Evolutionary conservation across 2,113 vertebrate genomes (phyloP), one percentile per base, ranked within the genome.

Genomic region (Gopherus evgoodei): DNA sequence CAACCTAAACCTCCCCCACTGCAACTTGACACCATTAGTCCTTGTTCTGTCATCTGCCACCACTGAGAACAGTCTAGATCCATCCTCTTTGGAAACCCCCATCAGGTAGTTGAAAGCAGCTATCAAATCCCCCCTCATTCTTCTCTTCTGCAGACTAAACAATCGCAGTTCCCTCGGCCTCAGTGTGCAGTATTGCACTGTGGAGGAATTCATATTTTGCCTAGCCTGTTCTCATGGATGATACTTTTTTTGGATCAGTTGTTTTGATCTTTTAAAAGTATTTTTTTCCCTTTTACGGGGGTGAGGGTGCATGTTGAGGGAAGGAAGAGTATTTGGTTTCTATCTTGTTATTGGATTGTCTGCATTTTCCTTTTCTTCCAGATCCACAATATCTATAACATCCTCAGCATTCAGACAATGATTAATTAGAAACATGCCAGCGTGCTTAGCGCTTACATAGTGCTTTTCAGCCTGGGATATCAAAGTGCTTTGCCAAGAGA

Each of bases 361-460:
- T 38, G 35, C 31, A 69, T 69, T 69, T 69, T n/a, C 16, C 35
- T 69, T 69, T 21, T 38, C 65, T 69, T 69, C 35, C 65, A 11
- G 65, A 19, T 10, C 17, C 9, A n/a, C 65, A 69, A 35, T 65
- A n/a, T 16, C 7, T 65, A 35, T 31, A 35, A 35, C 62, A 17
- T 22, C 54, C 24, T 56, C 54, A 53, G 52, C 52, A 53, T 14
- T 13, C 29, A 65, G 35, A 38, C 35, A 69, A 69, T 38, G 65
- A 21, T 38, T 69, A 22, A n/a, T n/a, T 10, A 38, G 17, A 69
- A 69, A 69, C 65, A 38, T 38, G 7, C 9, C 9, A 2, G 2
- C 21, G 65, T n/a, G 21, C 50, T 10, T 7, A 59, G 25, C 17
- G n/a, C 29, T 75, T 44, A 50, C 12, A 0, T 1, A 0, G 14